Evolutionary conservation across 2,888 invertebrate genomes (phyloP), one percentile per base, ranked within the genome.

Genomic region (Miltochrista miniata): DNA sequence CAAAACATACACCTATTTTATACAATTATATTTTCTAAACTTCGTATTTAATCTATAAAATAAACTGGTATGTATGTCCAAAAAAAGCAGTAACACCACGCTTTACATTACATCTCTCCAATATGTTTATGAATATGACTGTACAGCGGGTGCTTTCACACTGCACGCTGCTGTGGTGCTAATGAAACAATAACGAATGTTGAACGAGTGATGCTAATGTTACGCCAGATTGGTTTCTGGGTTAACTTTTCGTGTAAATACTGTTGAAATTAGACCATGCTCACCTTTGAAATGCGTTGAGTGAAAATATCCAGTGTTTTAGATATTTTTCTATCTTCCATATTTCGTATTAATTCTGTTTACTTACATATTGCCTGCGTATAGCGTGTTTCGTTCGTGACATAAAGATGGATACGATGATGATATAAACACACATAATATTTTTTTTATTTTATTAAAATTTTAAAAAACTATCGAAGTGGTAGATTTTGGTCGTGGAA

Each of bases 111-210:
- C 50, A 54, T 57, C 52, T 44, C 45, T 67, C 52, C 33, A 33
- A 31, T 39, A 50, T 58, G 43, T 61, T 59, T 67, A 45, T 52
- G 47, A 34, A 13, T 43, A 50, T 48, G 34, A 35, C 15, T 45
- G 51, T 51, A 54, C 38, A 7, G 34, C 24, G 35, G 8, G 39
- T 36, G 54, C 56, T 52, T 58, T 41, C 42, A 63, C 45, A 59
- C 48, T 48, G 33, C 35, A 44, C 43, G 45, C 29, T 31, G 12
- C 30, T 14, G 24, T 31, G 44, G 41, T 48, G 62, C 57, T 68
- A 70, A 68, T 68, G 52, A 59, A 64, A 70, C 42, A 68, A 59
- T 59, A 68, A 68, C 51, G 65, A 68, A 62, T 48, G 40, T 56
- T 54, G 50, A 58, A 58, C 48, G 51, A 53, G 60, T 54, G 53